Conservation (phyloP, 2,797 vertebrate species). For the Stomatorhinus walkeri region DNA sequence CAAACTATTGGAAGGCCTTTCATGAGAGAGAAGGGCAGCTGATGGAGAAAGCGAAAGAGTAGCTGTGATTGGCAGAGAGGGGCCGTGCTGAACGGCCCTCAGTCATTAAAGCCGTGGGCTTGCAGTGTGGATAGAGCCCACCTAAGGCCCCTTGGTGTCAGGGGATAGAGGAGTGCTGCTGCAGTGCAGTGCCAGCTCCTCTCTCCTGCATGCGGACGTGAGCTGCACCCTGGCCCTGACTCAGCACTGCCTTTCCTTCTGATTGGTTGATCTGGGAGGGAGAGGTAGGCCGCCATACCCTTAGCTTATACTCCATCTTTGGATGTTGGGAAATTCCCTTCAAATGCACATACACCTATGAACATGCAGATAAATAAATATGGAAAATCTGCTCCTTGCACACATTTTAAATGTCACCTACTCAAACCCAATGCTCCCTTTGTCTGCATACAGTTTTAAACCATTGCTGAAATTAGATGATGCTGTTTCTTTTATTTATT, state of each 20-base stretch:
- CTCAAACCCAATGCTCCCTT: background rate
- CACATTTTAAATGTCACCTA: background rate
- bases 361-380: background rate
- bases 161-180: conserved; percentile 54
- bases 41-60: background rate
- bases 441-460: background rate
- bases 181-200: conserved; percentile 64
- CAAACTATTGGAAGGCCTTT: conserved; percentile 1
- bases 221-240: conserved; percentile 67
- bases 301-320: conserved; percentile 35
- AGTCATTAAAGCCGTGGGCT: conserved; percentile 34
- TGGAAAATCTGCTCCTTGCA: background rate
- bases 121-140: conserved; percentile 44
- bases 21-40: background rate
- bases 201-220: conserved; percentile 71
- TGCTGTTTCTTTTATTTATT: background rate
- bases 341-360: background rate
- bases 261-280: conserved; percentile 69
- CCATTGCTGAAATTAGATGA: background rate
- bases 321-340: conserved; percentile 15
- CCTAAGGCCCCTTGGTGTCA: conserved; percentile 41
- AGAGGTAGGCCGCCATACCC: conserved; percentile 60
- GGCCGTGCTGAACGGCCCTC: conserved; percentile 30
- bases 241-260: conserved; percentile 69
- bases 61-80: background rate